Evolutionary conservation across 2,888 invertebrate species (phyloP).

Genomic region (Vesta saturnalis): DNA sequence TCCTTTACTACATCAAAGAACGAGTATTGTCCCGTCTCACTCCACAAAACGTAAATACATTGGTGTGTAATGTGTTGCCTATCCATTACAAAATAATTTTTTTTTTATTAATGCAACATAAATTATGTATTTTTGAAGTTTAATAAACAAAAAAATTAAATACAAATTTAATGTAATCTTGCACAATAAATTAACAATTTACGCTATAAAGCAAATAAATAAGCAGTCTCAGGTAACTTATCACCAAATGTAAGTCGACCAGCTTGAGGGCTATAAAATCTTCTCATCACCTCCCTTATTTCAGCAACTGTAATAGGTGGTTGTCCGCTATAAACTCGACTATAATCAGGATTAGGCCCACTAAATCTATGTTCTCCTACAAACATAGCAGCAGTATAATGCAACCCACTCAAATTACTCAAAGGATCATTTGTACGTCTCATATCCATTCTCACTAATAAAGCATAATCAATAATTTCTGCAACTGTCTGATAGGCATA

Average conservation of each 20-base stretch:
- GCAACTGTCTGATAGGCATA: constrained; percentile 92
- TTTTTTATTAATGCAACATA: too few relatives aligned
- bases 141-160: too few relatives aligned
- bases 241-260: constrained; percentile 65
- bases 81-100: neutral
- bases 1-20: constrained; percentile 34
- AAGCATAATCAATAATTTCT: constrained; percentile 85
- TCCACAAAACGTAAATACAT: neutral
- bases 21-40: neutral
- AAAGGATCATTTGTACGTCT: constrained; percentile 77
- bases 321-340: constrained; percentile 71
- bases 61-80: constrained; percentile 23
- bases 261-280: constrained; percentile 72
- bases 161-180: too few relatives aligned
- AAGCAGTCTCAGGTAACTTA: constrained; percentile 56
- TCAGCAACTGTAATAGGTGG: constrained; percentile 81
- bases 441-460: constrained; percentile 81
- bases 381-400: constrained; percentile 71
- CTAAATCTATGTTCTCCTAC: constrained; percentile 65
- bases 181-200: neutral
- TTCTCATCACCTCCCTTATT: constrained; percentile 83
- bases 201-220: constrained; percentile 54
- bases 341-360: constrained; percentile 61
- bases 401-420: constrained; percentile 72
- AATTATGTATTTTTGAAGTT: too few relatives aligned